Percentiles rank a stretch among this genome's conserved stretches.
phyloP scores from a whole-genome alignment of 2,113 vertebrate genomes.

The Pituophis catenifer region DNA sequence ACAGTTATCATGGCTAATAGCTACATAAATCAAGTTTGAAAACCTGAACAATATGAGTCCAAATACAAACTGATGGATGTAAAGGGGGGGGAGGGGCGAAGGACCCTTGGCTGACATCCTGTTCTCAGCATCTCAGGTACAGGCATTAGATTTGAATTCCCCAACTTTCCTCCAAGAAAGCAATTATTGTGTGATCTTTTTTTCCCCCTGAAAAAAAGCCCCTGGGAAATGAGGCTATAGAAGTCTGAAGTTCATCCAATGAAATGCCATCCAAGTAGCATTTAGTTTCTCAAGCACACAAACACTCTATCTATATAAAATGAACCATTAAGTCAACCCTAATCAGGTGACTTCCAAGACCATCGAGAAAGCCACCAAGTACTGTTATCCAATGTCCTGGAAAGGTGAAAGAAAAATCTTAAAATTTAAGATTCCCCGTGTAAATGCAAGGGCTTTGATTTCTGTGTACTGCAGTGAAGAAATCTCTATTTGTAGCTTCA shows the following conservation, averaged over 20 bases:
- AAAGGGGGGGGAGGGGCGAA: background rate
- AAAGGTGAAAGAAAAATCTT: background rate
- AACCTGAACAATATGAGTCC: background rate
- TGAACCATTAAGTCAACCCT: background rate
- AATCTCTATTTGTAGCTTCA: background rate
- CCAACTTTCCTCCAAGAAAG: background rate
- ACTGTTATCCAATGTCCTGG: background rate
- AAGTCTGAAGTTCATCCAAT: background rate
- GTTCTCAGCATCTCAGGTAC: background rate
- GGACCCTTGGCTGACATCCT: background rate
- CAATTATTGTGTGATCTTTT: background rate
- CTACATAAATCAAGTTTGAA: background rate
- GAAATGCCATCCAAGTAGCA: background rate
- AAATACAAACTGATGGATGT: background rate
- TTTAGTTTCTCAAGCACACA: background rate
- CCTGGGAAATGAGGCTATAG: background rate
- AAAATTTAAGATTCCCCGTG: background rate
- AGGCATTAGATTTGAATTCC: background rate
- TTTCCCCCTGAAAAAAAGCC: too few species aligned
- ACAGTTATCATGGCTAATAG: background rate
- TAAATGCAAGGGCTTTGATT: background rate
- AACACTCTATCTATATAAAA: background rate
- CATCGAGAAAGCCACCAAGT: background rate
- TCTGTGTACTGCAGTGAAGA: background rate
- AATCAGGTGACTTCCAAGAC: background rate